Evolutionary conservation across 2,797 vertebrate genomes (phyloP).

Genomic region (Scleropages formosus): DNA sequence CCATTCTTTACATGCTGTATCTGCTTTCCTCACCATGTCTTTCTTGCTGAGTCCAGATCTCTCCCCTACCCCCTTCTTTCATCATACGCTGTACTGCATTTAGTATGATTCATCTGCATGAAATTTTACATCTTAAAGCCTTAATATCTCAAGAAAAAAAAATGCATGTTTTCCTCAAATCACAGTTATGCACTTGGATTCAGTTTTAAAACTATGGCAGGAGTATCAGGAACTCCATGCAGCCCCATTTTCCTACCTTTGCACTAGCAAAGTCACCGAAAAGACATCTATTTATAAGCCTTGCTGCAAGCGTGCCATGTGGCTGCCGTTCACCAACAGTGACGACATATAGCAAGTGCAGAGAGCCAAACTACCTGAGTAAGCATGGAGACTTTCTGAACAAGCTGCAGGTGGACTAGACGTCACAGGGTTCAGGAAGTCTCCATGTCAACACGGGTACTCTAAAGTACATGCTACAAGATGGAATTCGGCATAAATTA

Average conservation of each 20-base stretch:
- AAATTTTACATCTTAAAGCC: no score
- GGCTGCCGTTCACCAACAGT: slow-evolving; percentile 13
- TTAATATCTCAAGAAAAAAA: no score
- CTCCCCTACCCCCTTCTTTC: no score
- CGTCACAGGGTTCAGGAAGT: no score
- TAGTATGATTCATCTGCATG: no score
- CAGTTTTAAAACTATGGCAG: background rate
- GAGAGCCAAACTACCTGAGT: background rate
- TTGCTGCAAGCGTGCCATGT: background rate
- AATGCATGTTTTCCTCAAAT: no score
- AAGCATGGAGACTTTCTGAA: background rate
- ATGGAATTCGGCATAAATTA: background rate
- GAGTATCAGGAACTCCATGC: slow-evolving; percentile 19
- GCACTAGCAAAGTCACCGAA: no score
- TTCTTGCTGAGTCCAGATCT: no score
- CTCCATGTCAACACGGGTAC: no score
- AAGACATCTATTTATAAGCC: slow-evolving; percentile 12
- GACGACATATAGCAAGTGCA: background rate
- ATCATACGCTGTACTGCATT: no score
- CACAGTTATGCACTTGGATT: slow-evolving; percentile 7
- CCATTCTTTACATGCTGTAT: no score
- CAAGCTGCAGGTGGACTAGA: background rate
- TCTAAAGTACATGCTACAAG: background rate
- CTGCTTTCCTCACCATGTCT: no score
- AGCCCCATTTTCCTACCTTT: slow-evolving; percentile 10